Evolutionary conservation across 2,888 invertebrate genomes (phyloP), one percentile per base, ranked within the genome.

Genomic region (Chrysopilus asiliformis): DNA sequence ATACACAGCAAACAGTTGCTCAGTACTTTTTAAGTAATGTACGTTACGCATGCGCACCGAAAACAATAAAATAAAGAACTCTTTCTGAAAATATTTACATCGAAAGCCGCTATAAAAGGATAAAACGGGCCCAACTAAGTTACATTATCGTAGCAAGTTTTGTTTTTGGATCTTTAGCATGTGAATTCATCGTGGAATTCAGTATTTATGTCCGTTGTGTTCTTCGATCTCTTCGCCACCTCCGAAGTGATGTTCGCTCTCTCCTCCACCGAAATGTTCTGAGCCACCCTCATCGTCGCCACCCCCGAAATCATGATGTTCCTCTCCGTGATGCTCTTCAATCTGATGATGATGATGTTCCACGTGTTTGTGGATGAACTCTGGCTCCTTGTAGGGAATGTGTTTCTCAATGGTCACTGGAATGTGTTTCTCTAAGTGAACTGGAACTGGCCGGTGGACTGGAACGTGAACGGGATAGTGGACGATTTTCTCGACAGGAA

Each of bases 361-460:
- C 45, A 60, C 52, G 32, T 53, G 47, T 45, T 75, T 71, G 25
- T 66, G 68, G 13, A 76, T 67, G 16, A 74, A 74, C 20, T 79
- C 73, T 3, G 75, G 73, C 36, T 81, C 74, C 58, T 83, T 81
- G 18, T 79, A 76, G 20, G 78, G 79, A 35, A 81, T 70, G 38
- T 72, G 72, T 53, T 76, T 78, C 48, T 79, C 75, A 2, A 74
- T 67, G 8, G 68, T 69, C 49, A 76, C 72, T 0, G 79, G 74
- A 22, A 79, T 75, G 45, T 76, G 76, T 55, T 82, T 82, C 43
- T 81, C 81, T 3, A 84, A 81, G 43, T 78, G 77, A 12, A 79
- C 77, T 6, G 79, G 79, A 4, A 80, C 70, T 27, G 76, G 82
- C 51, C 74, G 70, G 30, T 80, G 76, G 22, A 73, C 68, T 32